phyloP scores from a whole-genome alignment of 2,888 invertebrate species.

The Lottia gigantea region DNA sequence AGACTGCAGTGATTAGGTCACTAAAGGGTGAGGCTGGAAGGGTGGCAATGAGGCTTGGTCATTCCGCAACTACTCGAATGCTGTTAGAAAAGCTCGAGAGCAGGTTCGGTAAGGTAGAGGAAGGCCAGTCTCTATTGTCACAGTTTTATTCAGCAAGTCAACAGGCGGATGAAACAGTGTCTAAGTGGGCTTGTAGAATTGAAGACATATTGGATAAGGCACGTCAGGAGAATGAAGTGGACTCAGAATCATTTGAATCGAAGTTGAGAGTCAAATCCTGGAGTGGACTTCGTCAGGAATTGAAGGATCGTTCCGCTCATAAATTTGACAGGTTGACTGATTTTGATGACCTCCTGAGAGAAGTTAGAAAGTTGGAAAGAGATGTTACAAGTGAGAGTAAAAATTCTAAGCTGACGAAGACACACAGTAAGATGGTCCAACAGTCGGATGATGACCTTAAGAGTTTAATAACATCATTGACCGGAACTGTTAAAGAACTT shows the following conservation, averaged over 20 bases:
- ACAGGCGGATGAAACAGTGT: neutral
- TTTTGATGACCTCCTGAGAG: neutral
- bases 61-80: neutral
- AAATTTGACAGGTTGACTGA: neutral
- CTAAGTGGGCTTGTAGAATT: neutral
- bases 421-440: conserved; percentile 4
- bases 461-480: too few relatives aligned
- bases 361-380: neutral
- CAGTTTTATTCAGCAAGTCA: neutral
- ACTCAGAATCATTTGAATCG: neutral
- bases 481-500: neutral
- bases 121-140: neutral
- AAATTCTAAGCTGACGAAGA: neutral
- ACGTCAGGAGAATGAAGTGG: neutral
- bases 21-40: neutral
- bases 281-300: neutral
- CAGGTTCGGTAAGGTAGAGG: neutral
- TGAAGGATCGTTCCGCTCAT: neutral
- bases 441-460: neutral
- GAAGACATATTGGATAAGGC: neutral
- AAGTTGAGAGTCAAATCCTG: neutral
- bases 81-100: neutral
- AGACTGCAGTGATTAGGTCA: neutral
- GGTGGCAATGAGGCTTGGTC: neutral
- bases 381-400: neutral